Evolutionary conservation across 2,888 invertebrate genomes (phyloP), one percentile per base, ranked within the genome.

Genomic region (Meliscaeva auricollis): DNA sequence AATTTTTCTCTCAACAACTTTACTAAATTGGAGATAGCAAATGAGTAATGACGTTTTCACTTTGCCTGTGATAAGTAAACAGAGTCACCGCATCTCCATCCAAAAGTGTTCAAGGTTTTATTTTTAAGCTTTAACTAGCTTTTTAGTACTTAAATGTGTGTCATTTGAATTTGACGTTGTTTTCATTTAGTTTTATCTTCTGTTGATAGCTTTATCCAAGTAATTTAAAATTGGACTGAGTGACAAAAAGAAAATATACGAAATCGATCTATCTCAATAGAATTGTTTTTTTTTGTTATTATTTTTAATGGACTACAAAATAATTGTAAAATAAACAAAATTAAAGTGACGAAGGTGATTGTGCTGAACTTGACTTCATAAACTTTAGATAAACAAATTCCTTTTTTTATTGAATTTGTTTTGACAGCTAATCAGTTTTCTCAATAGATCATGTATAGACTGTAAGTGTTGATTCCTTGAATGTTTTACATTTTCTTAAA

Each of bases 111-210:
- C 8, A 5, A 54, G 9, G 15, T 26, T 26, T 26, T n/a, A n/a
- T 30, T 52, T 30, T 30, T 8, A 52, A 52, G 52, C 52, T 54
- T 32, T 9, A 30, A 15, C n/a, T n/a, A 32, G 30, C 30, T 54
- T 30, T 54, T 54, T 9, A 54, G 30, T 54, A 9, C 8, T 54
- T 30, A 52, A 11, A 38, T 13, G 13, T 52, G 13, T 22, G 1
- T 30, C 52, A 26, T 30, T 30, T 26, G 15, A 54, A 3, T 52
- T 52, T 3, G n/a, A n/a, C 3, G 8, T 7, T 26, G 2, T 54
- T 30, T 30, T 26, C 4, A 26, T 3, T 30, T 26, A 3, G n/a
- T 26, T 52, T 26, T 8, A 30, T 54, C 4, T 30, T 30, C 1
- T 2, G 9, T 30, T 54, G 30, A 30, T 3, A 54, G 0, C 0